These are phyloP conservation scores for Nesidiocoris tenuis DNA, from an alignment of 2,888 invertebrate genomes.

Conservation along the genomic window DNA sequence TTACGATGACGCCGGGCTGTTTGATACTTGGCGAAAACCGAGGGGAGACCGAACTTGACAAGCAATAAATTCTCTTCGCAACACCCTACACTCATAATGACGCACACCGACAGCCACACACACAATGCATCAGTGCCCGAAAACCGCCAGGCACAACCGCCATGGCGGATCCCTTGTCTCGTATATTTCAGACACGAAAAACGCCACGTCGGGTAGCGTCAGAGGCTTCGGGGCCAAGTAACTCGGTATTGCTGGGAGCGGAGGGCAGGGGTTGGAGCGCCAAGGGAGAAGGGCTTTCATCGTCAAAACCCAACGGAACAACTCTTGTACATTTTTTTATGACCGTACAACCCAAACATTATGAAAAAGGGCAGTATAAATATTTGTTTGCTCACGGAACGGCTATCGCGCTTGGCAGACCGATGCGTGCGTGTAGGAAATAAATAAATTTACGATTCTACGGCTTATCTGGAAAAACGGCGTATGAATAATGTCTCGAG, in stretches of 20 bases:
- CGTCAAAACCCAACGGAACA: background rate
- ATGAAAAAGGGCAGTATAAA: conserved; percentile 12
- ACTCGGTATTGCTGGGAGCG: too few relatives aligned
- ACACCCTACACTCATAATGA: too few relatives aligned
- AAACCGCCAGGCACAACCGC: background rate
- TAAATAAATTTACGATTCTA: background rate
- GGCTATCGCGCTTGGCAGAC: background rate
- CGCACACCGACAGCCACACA: background rate
- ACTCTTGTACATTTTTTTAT: background rate
- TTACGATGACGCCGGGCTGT: background rate
- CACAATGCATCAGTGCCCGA: background rate
- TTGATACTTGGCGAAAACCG: background rate
- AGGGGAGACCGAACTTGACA: background rate
- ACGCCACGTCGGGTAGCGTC: background rate
- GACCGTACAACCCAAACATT: background rate
- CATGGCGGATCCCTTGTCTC: background rate
- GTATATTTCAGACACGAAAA: background rate
- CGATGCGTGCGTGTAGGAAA: background rate
- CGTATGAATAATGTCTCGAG: too few relatives aligned
- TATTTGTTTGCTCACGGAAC: conserved; percentile 16
- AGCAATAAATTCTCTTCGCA: background rate
- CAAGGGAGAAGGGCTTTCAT: conserved; percentile 6
- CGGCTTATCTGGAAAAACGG: too few relatives aligned
- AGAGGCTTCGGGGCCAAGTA: too few relatives aligned
- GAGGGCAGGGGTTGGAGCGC: too few relatives aligned